These are phyloP conservation scores for Eupelmus urozonus DNA, from an alignment of 2,888 invertebrate genomes.

Conservation along the genomic window DNA sequence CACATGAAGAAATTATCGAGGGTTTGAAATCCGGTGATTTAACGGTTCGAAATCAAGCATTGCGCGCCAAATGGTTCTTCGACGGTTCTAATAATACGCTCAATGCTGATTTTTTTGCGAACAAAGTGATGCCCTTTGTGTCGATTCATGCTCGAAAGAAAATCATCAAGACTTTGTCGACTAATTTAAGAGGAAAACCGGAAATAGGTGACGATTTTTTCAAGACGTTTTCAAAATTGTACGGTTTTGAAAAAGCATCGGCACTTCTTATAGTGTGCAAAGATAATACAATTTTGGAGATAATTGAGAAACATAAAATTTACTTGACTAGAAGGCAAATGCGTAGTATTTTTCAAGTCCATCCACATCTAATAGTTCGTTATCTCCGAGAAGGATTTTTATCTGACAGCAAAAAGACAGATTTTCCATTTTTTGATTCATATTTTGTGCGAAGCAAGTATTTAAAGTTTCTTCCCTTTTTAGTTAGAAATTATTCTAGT, in stretches of 20 bases:
- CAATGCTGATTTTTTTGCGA: constrained; percentile 65
- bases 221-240: constrained; percentile 56
- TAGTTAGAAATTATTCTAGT: constrained; percentile 34
- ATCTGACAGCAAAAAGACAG: background rate
- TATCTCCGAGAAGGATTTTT: constrained; percentile 65
- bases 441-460: background rate
- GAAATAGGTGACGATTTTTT: constrained; percentile 69
- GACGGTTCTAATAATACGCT: constrained; percentile 61
- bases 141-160: constrained; percentile 66
- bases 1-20: constrained; percentile 62
- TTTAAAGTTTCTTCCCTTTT: constrained; percentile 27
- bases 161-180: constrained; percentile 66
- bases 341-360: constrained; percentile 57
- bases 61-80: constrained; percentile 70
- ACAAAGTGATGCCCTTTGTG: constrained; percentile 65
- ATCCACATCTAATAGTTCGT: constrained; percentile 67
- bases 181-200: constrained; percentile 59
- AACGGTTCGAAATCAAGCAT: constrained; percentile 66
- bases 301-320: constrained; percentile 58
- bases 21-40: constrained; percentile 70
- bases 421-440: too few relatives aligned
- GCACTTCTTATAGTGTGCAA: constrained; percentile 68
- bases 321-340: constrained; percentile 60
- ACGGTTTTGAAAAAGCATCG: constrained; percentile 63
- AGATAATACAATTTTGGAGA: constrained; percentile 65